A percentile compares a stretch with the other conserved stretches of the same genome.
Conservation (phyloP, 2,113 vertebrate genomes). For the Corvus hawaiiensis region DNA sequence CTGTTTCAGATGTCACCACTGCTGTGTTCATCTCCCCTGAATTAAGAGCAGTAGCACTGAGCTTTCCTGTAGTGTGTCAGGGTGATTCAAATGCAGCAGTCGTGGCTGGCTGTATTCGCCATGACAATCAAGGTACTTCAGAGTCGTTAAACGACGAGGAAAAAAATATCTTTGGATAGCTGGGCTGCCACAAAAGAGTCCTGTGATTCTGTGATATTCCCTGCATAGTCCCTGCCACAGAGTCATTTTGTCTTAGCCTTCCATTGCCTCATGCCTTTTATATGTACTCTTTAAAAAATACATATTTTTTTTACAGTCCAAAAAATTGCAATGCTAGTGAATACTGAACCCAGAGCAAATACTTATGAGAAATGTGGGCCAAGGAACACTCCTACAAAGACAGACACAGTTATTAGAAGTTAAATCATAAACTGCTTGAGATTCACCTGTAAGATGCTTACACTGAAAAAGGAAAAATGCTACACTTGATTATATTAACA, state of each 20-base stretch:
- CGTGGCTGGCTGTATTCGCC: not conserved
- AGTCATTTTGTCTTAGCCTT: not conserved
- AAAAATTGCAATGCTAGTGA: not conserved
- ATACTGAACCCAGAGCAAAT: not conserved
- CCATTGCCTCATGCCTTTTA: not conserved
- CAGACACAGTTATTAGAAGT: not conserved
- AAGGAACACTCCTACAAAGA: not conserved
- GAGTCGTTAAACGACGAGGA: not conserved
- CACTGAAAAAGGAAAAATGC: not conserved
- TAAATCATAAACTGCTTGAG: not conserved
- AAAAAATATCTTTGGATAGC: not conserved
- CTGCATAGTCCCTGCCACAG: not conserved
- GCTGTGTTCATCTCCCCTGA: not conserved
- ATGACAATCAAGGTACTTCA: not conserved
- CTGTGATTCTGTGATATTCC: not conserved
- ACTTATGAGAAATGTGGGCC: not conserved
- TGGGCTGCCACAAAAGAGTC: not conserved
- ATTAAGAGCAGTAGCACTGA: not conserved
- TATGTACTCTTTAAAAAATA: accelerated
- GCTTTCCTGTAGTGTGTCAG: not conserved
- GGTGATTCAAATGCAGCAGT: not conserved
- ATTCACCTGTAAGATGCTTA: not conserved
- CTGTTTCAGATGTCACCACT: not conserved
- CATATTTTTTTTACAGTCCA: not conserved
- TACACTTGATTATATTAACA: not conserved